A percentile compares a stretch with the other conserved stretches of the same genome.
phyloP scores from a whole-genome alignment of 30 jellyfish, hydroid and myxozoan species.

The Catostylus mosaicus region DNA sequence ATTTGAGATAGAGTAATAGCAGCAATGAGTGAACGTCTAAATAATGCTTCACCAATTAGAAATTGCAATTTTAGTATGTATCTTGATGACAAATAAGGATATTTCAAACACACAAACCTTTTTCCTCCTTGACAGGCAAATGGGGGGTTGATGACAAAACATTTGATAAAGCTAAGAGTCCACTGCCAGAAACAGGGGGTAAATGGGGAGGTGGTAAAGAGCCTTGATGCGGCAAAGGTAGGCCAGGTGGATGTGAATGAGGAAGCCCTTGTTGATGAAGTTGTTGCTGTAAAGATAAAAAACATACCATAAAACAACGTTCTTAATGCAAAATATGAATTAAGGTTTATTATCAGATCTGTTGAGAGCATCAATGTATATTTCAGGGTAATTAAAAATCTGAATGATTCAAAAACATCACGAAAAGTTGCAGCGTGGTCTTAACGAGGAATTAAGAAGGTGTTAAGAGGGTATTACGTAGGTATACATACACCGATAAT shows the following conservation, averaged over 20 bases:
- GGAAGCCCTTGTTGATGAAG: conserved; percentile 99
- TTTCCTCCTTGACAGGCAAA: conserved; percentile 95
- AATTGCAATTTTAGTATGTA: background rate
- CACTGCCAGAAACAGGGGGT: conserved; percentile 97
- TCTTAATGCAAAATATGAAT: background rate
- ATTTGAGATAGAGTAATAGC: background rate
- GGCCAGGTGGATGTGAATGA: conserved; percentile 99
- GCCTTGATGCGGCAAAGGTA: conserved; percentile 96
- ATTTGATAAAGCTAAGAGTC: conserved; percentile 91
- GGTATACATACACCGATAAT: conserved; percentile 85
- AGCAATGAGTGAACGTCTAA: background rate
- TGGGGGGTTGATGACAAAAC: conserved; percentile 97
- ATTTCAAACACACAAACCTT: conserved; percentile 66
- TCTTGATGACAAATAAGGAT: background rate
- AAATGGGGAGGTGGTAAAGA: conserved; percentile 99
- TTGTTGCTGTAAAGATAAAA: conserved; percentile 82
- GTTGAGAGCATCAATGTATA: too few relatives aligned
- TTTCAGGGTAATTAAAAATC: too few relatives aligned
- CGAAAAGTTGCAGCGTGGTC: background rate
- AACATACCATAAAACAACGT: background rate
- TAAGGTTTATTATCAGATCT: too few relatives aligned
- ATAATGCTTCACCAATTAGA: background rate
- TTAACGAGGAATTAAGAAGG: background rate
- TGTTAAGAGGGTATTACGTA: background rate
- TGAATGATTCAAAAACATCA: too few relatives aligned